Base-by-base conservation (phyloP, 2,797 vertebrate species). In the Otolemur crassicaudatus region DNA sequence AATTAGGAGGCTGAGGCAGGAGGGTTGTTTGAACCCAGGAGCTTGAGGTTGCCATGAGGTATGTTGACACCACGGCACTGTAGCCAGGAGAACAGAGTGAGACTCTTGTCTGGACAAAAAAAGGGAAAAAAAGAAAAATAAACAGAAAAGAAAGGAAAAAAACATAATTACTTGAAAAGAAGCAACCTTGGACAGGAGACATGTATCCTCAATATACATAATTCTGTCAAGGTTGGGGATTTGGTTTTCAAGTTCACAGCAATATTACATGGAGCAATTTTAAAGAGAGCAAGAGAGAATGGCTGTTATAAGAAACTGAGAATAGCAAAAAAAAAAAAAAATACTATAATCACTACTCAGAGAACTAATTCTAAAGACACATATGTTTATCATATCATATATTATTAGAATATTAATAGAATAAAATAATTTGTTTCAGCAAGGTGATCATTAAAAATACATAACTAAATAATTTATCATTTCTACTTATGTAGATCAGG, bases 391-490 rank as follows among this genome's bases (percentile, higher is more conserved):
- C 31, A 67, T 9, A n/a, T 67, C 17, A 23, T 6, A 10, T 7
- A 40, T 3, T 31, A 37, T 10, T 14, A 53, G 49, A 14, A 14
- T 53, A 53, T 53, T 53, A 53, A 12, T 6, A 77, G 8, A 81
- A 70, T 17, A 34, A 65, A 94, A 89, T 3, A 84, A 63, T 84
- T 79, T 31, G 65, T 65, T 89, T 82, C 27, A 82, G 23, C 29
- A 89, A 70, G 16, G 5, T 20, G 23, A 53, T 8, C 56, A 84
- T 92, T 75, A 79, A 85, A 82, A 88, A 49, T 43, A 87, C 6
- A 5, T 40, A 76, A 88, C 17, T 61, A 95, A 96, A 72, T 82
- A 93, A 89, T 58, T 87, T 56, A 61, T 65, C 72, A 79, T 34
- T 40, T 83, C 70, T 80, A 76, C 20, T 76, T 81, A 49, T 16